phyloP scores from a whole-genome alignment of 92 coral and sea anemone genomes.

The Porites evermanni region DNA sequence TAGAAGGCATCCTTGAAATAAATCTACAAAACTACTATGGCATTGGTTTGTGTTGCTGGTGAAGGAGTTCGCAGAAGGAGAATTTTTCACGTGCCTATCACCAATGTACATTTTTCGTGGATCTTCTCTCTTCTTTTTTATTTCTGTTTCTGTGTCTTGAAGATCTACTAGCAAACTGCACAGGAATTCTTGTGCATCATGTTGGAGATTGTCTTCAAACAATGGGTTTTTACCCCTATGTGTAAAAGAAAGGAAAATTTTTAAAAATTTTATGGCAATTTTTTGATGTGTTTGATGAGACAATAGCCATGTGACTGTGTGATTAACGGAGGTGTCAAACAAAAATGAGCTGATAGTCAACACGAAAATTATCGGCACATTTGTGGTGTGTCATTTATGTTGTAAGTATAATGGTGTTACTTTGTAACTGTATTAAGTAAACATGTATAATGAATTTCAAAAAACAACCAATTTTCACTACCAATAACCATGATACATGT shows the following conservation, averaged over 20 bases:
- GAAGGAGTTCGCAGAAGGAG: slow-evolving; percentile 29
- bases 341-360: not conserved
- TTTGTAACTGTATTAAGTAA: too few relatives aligned
- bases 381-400: not conserved
- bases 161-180: slow-evolving; percentile 80
- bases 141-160: slow-evolving; percentile 73
- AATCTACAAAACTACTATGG: slow-evolving; percentile 23
- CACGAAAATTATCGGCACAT: not conserved
- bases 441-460: not conserved
- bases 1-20: slow-evolving; percentile 88
- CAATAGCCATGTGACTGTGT: too few relatives aligned
- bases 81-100: not conserved
- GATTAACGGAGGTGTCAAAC: too few relatives aligned
- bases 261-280: too few relatives aligned
- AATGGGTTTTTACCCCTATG: slow-evolving; percentile 78
- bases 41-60: not conserved
- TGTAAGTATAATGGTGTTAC: too few relatives aligned
- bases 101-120: not conserved
- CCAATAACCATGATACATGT: too few relatives aligned
- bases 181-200: slow-evolving; percentile 98
- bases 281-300: not conserved
- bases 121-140: slow-evolving; percentile 43
- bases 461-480: too few relatives aligned
- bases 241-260: not conserved
- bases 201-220: slow-evolving; percentile 90